A percentile compares a stretch with the other conserved stretches of the same genome.
These are phyloP conservation scores for Homalodisca vitripennis DNA, from an alignment of 1,140 invertebrate genomes.

Conservation along the genomic window DNA sequence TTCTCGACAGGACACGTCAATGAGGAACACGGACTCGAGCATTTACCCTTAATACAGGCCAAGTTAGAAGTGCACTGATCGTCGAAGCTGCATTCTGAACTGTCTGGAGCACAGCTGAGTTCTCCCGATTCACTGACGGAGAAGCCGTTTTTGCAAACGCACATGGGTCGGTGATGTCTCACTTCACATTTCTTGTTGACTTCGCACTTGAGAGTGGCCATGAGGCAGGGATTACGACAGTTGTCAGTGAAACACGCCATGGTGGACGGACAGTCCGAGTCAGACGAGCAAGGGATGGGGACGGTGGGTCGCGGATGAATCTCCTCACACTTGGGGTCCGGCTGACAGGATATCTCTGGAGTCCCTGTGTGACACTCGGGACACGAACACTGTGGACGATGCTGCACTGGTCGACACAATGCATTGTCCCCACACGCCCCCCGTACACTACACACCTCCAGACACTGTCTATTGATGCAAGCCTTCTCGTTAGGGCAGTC, in stretches of 20 bases:
- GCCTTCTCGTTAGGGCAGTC: constrained; percentile 89
- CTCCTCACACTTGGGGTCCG: constrained; percentile 68
- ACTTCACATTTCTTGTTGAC: constrained; percentile 86
- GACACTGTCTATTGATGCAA: constrained; percentile 82
- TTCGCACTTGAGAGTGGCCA: constrained; percentile 61
- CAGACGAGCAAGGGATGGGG: constrained; percentile 44
- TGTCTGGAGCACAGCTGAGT: constrained; percentile 76
- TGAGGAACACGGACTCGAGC: constrained; percentile 79
- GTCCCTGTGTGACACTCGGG: constrained; percentile 82
- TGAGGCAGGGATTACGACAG: constrained; percentile 75
- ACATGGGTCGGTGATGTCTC: constrained; percentile 76
- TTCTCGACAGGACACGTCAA: constrained; percentile 72
- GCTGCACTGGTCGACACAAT: constrained; percentile 77
- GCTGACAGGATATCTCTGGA: constrained; percentile 70
- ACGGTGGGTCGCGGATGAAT: constrained; percentile 1
- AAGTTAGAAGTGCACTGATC: constrained; percentile 82
- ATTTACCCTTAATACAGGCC: constrained; percentile 77
- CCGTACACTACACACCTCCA: constrained; percentile 84
- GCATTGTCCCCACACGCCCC: constrained; percentile 88
- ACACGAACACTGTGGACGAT: constrained; percentile 81
- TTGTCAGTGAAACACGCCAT: constrained; percentile 71
- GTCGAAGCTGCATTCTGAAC: constrained; percentile 73
- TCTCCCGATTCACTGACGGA: constrained; percentile 81
- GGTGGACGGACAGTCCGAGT: constrained; percentile 72
- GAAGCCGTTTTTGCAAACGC: constrained; percentile 86